Conservation (phyloP, 1,140 invertebrate genomes). For the Stenopsyche tienmushanensis region DNA sequence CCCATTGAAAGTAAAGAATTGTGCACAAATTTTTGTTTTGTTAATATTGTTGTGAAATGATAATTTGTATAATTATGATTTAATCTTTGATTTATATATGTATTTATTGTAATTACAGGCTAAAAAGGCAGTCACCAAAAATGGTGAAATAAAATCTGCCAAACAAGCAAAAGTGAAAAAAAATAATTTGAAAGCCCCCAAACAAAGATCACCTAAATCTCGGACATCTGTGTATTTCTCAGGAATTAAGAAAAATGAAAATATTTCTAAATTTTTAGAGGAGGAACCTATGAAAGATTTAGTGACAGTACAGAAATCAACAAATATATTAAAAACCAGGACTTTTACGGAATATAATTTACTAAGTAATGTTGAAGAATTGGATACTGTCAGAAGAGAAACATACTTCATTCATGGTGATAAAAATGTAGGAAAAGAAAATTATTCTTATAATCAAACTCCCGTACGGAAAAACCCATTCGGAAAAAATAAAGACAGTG, state of each 20-base stretch:
- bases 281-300: no score
- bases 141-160: conserved; percentile 41
- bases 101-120: conserved; percentile 19
- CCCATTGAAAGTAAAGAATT: no score
- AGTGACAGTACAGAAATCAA: background rate
- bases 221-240: conserved; percentile 27
- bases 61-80: no score
- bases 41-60: no score
- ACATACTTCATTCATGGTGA: conserved; percentile 7
- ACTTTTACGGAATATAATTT: background rate
- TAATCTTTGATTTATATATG: no score
- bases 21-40: no score
- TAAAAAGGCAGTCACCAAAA: conserved; percentile 44
- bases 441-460: background rate
- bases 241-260: conserved; percentile 22
- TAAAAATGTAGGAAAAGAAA: conserved; percentile 7
- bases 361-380: background rate
- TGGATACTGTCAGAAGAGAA: background rate
- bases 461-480: no score
- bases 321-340: background rate
- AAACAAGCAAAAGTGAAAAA: background rate
- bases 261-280: no score
- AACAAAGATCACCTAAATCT: background rate
- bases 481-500: no score
- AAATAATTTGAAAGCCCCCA: background rate